phyloP scores from a whole-genome alignment of 1,140 invertebrate genomes.

The Chlorops oryzae region DNA sequence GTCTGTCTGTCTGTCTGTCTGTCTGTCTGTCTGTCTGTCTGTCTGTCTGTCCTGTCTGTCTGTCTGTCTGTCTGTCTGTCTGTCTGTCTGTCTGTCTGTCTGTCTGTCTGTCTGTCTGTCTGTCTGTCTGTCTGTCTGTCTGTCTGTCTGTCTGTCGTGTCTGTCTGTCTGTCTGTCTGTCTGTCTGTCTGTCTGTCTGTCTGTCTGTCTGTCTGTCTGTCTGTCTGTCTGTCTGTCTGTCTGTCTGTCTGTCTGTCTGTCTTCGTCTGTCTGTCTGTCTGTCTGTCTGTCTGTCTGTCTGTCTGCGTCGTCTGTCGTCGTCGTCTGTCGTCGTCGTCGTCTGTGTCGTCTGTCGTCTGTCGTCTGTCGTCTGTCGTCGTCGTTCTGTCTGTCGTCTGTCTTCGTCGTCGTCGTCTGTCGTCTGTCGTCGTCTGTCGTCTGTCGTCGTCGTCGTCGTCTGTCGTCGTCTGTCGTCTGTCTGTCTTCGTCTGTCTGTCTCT shows the following conservation, averaged over 20 bases:
- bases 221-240: too few species aligned
- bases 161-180: background rate
- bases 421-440: background rate
- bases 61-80: background rate
- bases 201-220: slow-evolving; percentile 10
- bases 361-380: too few species aligned
- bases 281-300: too few species aligned
- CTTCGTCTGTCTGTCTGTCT: too few species aligned
- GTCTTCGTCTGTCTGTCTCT: background rate
- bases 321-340: too few species aligned
- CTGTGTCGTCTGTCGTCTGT: too few species aligned
- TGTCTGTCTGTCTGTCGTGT: too few species aligned
- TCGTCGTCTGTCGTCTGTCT: background rate
- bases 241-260: too few species aligned
- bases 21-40: background rate
- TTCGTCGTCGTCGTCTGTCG: slow-evolving; percentile 1
- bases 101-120: slow-evolving; percentile 10
- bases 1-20: background rate
- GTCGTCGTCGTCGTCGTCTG: too few species aligned
- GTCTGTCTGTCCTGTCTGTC: too few species aligned
- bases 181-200: background rate
- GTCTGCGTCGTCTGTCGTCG: too few species aligned
- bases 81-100: background rate
- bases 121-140: slow-evolving; percentile 5
- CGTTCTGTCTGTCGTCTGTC: slow-evolving; percentile 3